Conservation (phyloP, 2,888 invertebrate species). For the Leucozona laternaria region DNA sequence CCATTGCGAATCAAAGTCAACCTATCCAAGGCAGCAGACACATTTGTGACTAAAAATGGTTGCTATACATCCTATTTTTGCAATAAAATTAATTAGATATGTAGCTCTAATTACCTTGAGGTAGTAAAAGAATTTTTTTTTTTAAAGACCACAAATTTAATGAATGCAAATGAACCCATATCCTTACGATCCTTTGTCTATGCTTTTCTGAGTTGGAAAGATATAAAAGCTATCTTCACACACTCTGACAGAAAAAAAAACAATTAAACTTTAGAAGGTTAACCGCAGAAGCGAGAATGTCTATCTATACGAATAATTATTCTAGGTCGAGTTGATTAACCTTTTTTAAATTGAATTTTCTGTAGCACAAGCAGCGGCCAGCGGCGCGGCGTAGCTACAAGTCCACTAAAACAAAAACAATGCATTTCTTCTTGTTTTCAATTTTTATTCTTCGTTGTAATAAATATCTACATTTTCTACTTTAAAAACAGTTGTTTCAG, state of each 20-base stretch:
- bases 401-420: no score
- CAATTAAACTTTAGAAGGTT: not conserved
- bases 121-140: not conserved
- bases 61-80: not conserved
- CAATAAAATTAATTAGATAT: not conserved
- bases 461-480: no score
- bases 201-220: not conserved
- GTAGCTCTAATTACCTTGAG: not conserved
- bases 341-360: not conserved
- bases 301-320: not conserved
- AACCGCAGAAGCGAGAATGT: no score
- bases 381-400: no score
- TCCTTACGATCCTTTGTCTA: not conserved
- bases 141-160: not conserved
- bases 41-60: not conserved
- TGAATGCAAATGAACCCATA: not conserved
- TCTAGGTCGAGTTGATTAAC: conserved; percentile 1
- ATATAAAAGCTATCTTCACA: not conserved
- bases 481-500: no score
- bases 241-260: not conserved
- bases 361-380: no score
- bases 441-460: no score
- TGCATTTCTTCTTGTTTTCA: no score
- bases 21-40: not conserved
- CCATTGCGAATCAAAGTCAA: not conserved